Conservation (phyloP, 2,797 vertebrate species). For the Enteromius anoplus region DNA sequence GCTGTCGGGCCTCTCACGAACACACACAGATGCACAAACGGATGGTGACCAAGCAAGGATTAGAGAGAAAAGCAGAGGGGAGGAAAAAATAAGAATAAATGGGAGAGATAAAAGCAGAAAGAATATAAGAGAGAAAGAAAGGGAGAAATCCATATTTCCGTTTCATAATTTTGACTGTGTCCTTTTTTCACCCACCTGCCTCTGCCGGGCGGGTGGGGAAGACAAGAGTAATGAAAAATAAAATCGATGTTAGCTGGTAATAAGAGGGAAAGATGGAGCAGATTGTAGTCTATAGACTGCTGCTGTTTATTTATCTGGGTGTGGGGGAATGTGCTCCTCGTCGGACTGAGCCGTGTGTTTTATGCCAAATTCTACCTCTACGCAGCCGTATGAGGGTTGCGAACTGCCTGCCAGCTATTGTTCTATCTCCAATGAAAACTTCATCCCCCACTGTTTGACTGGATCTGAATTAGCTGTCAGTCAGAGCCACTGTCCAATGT, state of each 20-base stretch:
- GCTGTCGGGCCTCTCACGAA: constrained; percentile 30
- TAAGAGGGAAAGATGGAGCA: constrained; percentile 42
- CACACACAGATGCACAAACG: constrained; percentile 35
- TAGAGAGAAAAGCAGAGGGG: constrained; percentile 28
- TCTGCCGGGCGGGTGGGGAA: neutral
- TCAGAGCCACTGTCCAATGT: neutral
- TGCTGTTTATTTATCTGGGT: constrained; percentile 43
- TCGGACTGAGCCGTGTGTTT: neutral
- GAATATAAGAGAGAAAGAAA: neutral
- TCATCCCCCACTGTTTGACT: constrained; percentile 44
- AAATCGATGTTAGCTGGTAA: constrained; percentile 45
- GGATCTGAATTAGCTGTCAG: constrained; percentile 40
- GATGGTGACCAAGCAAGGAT: constrained; percentile 33
- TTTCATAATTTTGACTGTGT: constrained; percentile 32
- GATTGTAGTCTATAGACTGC: constrained; percentile 26
- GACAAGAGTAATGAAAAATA: constrained; percentile 48
- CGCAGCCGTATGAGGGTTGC: neutral
- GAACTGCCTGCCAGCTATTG: constrained; percentile 44
- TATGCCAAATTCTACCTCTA: constrained; percentile 23
- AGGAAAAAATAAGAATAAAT: constrained; percentile 21
- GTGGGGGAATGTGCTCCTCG: constrained; percentile 7
- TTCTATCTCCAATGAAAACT: constrained; percentile 40
- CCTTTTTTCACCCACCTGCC: constrained; percentile 42
- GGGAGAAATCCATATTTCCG: constrained; percentile 15
- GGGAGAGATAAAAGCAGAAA: constrained; percentile 34